Percentiles rank a stretch among this genome's conserved stretches.
Evolutionary conservation across 2,888 invertebrate species (phyloP).

Genomic region (Lapara coniferarum): DNA sequence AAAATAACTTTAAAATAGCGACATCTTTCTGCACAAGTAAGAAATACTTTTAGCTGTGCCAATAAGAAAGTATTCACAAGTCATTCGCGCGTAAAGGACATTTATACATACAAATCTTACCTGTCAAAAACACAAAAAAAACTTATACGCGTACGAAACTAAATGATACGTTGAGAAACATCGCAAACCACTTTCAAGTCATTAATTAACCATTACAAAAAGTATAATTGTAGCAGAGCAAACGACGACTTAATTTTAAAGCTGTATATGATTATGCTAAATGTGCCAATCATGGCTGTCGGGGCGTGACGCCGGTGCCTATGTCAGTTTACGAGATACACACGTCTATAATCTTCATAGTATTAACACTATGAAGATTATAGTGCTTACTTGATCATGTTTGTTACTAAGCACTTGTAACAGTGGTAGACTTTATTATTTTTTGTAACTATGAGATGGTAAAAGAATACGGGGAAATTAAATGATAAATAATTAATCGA

Average conservation of each 20-base stretch:
- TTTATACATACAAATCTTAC: background rate
- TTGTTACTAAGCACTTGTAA: too few relatives aligned
- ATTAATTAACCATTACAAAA: conserved; percentile 19
- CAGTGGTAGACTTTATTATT: too few relatives aligned
- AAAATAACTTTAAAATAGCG: background rate
- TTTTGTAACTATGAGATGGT: too few relatives aligned
- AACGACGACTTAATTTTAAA: conserved; percentile 44
- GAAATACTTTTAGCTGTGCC: background rate
- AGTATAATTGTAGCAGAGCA: conserved; percentile 15
- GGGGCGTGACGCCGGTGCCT: conserved; percentile 38
- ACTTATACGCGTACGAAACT: background rate
- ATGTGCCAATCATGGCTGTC: conserved; percentile 50
- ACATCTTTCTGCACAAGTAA: background rate
- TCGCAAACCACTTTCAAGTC: conserved; percentile 24
- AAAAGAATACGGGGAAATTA: too few relatives aligned
- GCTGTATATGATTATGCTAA: conserved; percentile 47
- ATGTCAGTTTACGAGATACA: background rate
- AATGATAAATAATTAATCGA: too few relatives aligned
- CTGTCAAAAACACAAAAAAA: background rate
- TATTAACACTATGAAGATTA: background rate
- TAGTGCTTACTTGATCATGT: background rate
- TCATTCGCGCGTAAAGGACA: background rate
- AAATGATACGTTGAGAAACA: conserved; percentile 17
- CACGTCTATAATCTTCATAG: background rate
- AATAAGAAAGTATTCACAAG: background rate